Evolutionary conservation across 2,113 vertebrate species (phyloP).

Genomic region (human): DNA sequence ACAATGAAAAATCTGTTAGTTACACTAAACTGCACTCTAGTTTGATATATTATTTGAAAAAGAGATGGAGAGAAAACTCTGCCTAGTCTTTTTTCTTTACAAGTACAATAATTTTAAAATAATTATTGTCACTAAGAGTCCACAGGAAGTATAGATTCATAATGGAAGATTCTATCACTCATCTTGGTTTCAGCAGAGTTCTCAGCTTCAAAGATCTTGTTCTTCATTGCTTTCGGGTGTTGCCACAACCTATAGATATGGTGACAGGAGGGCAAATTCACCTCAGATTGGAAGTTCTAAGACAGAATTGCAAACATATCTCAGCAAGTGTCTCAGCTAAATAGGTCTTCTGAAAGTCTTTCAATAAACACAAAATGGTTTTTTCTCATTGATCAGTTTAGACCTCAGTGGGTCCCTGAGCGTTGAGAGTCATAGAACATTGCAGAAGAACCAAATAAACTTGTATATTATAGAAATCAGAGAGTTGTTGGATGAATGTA

Average conservation of each 20-base stretch:
- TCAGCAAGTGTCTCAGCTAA: slow-evolving; percentile 12
- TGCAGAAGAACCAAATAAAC: slow-evolving; percentile 15
- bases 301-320: neutral
- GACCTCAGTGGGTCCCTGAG: neutral
- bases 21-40: neutral
- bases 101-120: slow-evolving; percentile 14
- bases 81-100: slow-evolving; percentile 24
- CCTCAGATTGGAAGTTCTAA: neutral
- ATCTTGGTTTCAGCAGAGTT: slow-evolving; percentile 3
- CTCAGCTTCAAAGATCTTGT: neutral
- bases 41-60: neutral
- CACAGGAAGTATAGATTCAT: neutral
- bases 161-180: slow-evolving; percentile 4
- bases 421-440: neutral
- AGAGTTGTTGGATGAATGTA: neutral
- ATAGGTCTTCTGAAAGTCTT: neutral
- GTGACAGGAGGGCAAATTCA: neutral
- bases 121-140: neutral
- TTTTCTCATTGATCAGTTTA: slow-evolving; percentile 17
- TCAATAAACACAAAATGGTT: slow-evolving; percentile 7
- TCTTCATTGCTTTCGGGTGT: neutral
- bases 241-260: neutral
- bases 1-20: slow-evolving; percentile 31
- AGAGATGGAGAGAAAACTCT: neutral
- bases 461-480: neutral